Base-by-base conservation (phyloP, 2,113 vertebrate genomes). In the Falcunculus frontatus region DNA sequence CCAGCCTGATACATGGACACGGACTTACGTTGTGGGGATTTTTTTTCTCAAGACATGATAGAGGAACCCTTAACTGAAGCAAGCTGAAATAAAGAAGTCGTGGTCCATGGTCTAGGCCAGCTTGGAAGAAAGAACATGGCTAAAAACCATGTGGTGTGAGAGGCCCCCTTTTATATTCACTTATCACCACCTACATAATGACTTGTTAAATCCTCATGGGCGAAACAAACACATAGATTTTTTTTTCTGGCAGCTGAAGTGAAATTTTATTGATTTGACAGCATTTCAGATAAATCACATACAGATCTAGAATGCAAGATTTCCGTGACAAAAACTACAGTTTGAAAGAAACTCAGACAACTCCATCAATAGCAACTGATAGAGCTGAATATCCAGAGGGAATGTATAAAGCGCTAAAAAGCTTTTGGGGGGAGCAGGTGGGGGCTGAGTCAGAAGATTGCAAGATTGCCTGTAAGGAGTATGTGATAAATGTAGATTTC, bases 181-280 rank as follows among this genome's bases (percentile, higher is more conserved):
- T 84, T 81, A 84, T 52, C 41, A 64, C 6, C 29, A 87, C 30
- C 64, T 89, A 77, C 47, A 33, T 26, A 30, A 73, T 27, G 30
- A 89, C 62, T 76, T 42, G 41, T 76, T 93, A 85, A 94, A 87
- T 65, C 57, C 52, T 78, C 59, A 18, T 26, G 78, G 32, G 41
- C 3, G 52, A 57, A 87, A 81, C 41, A 49, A 67, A 53, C 2
- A 6, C 25, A 91, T 12, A 64, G 73, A 56, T 80, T 53, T 41
- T 87, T 84, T 90, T 60, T 92, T 44, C 77, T 89, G 67, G 59
- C 67, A 87, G 67, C 11, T 79, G 50, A 87, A 96, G 78, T 76
- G 63, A 89, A 93, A 94, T 70, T 79, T 87, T 84, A 91, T 91
- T 94, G 93, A 93, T 95, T 85, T 93, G 93, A 95, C 75, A 90